Percentiles rank a stretch among this genome's conserved stretches.
phyloP scores from a whole-genome alignment of 30 jellyfish, hydroid and myxozoan genomes.

The Chrysaora quinquecirrha region DNA sequence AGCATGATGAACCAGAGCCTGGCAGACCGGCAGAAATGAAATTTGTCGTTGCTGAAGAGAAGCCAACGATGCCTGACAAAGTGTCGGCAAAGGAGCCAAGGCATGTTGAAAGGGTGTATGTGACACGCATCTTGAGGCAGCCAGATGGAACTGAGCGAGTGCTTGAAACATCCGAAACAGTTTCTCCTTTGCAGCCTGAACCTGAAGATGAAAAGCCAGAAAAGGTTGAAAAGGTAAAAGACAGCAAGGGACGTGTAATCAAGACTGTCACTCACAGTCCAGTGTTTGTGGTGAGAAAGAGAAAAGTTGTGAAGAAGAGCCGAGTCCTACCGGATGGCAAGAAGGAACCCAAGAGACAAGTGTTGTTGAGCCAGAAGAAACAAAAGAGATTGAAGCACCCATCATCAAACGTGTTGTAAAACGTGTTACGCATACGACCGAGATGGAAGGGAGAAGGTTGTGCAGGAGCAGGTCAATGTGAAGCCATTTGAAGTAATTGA shows the following conservation, averaged over 20 bases:
- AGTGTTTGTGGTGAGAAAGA: not conserved
- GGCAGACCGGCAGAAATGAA: not conserved
- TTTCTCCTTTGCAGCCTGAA: not conserved
- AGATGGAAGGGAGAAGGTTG: not conserved
- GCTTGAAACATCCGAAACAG: not conserved
- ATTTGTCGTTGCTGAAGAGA: not conserved
- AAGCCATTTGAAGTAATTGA: not conserved
- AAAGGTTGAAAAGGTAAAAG: not conserved
- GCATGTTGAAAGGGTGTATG: not conserved
- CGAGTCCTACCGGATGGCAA: not conserved
- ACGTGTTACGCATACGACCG: not conserved
- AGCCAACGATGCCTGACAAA: not conserved
- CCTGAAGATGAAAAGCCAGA: not conserved
- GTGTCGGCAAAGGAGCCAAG: not conserved
- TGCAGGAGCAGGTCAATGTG: not conserved
- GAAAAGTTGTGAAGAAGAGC: not conserved
- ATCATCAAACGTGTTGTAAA: not conserved
- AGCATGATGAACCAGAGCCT: not conserved
- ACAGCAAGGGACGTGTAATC: not conserved
- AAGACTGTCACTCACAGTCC: not conserved
- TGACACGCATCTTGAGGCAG: not conserved
- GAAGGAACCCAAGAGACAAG: not conserved
- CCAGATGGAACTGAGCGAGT: conserved; percentile 1
- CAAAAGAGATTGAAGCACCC: not conserved
- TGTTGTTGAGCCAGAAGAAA: conserved; percentile 2